Evolutionary conservation across 23 tunicate species (phyloP).

Genomic region (Halocynthia aurantium): DNA sequence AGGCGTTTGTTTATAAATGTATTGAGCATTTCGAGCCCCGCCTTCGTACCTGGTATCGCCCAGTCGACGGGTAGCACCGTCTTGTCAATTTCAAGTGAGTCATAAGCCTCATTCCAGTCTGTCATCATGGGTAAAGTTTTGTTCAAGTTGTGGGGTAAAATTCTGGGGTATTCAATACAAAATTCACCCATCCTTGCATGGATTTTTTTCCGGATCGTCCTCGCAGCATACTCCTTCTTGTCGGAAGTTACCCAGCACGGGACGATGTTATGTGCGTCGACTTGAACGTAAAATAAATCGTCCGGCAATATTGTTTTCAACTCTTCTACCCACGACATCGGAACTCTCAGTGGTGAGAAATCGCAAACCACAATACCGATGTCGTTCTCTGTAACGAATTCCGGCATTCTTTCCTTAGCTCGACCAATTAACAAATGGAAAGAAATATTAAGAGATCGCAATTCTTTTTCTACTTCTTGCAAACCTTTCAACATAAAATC

Average conservation of each 20-base stretch:
- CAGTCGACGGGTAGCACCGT: background rate
- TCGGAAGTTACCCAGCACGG: conserved; percentile 15
- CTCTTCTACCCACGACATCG: background rate
- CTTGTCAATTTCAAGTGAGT: background rate
- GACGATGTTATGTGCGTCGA: conserved; percentile 6
- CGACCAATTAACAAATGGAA: conserved; percentile 6
- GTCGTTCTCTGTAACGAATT: background rate
- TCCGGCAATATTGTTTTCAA: background rate
- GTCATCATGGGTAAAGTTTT: background rate
- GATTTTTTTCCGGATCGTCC: background rate
- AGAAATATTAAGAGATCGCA: background rate
- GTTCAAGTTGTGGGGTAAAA: background rate
- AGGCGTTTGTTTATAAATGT: conserved; percentile 1
- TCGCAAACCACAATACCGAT: background rate
- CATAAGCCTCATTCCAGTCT: background rate
- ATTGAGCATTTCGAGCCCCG: conserved; percentile 7
- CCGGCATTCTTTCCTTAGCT: background rate
- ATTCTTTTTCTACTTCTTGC: conserved; percentile 7
- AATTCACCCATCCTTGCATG: background rate
- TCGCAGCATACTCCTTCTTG: conserved; percentile 10
- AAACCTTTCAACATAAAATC: conserved; percentile 9
- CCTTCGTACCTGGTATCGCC: conserved; percentile 5
- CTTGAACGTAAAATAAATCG: background rate
- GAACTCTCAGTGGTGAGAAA: background rate
- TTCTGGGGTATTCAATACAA: background rate